Percentiles rank a stretch among this genome's conserved stretches.
Conservation (phyloP, 2,113 vertebrate species). For the Lontra canadensis region DNA sequence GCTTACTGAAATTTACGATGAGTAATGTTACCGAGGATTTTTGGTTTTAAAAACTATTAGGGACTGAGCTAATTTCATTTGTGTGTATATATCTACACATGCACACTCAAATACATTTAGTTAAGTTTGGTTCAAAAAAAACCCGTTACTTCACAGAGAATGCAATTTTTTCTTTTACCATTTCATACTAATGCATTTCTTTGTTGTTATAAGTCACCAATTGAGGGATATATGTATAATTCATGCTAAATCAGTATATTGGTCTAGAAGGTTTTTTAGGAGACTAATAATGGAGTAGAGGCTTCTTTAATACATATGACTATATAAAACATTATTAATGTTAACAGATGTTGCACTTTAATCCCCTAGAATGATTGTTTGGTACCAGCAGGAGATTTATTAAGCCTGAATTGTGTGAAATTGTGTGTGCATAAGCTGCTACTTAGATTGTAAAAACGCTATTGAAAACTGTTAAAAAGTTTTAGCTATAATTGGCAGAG, state of each 20-base stretch:
- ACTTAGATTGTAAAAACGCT: slow-evolving; percentile 87
- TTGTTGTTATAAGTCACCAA: slow-evolving; percentile 73
- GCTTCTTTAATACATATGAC: slow-evolving; percentile 82
- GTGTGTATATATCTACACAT: neutral
- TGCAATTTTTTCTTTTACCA: slow-evolving; percentile 18
- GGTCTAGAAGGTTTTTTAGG: slow-evolving; percentile 78
- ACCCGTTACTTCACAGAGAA: slow-evolving; percentile 38
- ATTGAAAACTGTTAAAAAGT: slow-evolving; percentile 88
- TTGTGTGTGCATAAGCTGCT: slow-evolving; percentile 87
- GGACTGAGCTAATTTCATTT: neutral
- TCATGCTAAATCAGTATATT: slow-evolving; percentile 77
- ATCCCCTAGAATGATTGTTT: slow-evolving; percentile 88
- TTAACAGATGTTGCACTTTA: slow-evolving; percentile 87
- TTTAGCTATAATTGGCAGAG: slow-evolving; percentile 91
- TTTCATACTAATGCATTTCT: slow-evolving; percentile 66
- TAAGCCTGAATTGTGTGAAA: slow-evolving; percentile 89
- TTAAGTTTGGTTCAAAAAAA: slow-evolving; percentile 30
- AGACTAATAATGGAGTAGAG: slow-evolving; percentile 76
- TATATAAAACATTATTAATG: slow-evolving; percentile 86
- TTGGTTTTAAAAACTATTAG: slow-evolving; percentile 39
- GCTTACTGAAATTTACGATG: neutral
- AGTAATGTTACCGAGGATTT: slow-evolving; percentile 1
- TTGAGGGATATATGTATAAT: slow-evolving; percentile 75
- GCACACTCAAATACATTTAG: neutral
- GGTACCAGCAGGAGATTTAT: slow-evolving; percentile 89